Percentiles rank a stretch among this genome's conserved stretches.
These are phyloP conservation scores for Thysanoteuthis rhombus DNA, from an alignment of 2,888 invertebrate species.

Conservation along the genomic window DNA sequence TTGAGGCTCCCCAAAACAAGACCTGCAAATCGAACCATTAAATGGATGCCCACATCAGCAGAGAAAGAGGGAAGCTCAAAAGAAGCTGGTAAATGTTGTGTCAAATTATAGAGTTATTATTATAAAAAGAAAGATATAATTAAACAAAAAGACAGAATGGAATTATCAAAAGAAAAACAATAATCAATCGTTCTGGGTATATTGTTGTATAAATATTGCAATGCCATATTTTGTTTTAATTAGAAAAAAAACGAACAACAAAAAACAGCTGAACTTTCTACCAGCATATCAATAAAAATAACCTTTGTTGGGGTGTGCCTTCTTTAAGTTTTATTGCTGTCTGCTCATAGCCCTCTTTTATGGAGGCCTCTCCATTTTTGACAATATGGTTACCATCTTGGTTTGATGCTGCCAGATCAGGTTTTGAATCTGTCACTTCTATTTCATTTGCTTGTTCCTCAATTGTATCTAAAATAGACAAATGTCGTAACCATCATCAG, in stretches of 20 bases:
- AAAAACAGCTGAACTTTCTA: neutral
- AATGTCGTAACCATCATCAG: neutral
- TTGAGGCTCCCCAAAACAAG: too few species aligned
- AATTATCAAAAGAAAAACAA: neutral
- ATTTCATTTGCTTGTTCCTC: neutral
- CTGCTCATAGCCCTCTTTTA: neutral
- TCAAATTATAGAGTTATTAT: too few species aligned
- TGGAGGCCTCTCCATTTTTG: neutral
- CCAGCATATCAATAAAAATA: neutral
- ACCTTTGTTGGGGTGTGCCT: neutral
- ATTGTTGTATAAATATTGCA: neutral
- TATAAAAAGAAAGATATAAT: too few species aligned
- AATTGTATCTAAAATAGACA: neutral
- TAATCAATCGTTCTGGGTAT: neutral
- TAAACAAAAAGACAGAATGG: too few species aligned
- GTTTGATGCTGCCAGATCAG: neutral
- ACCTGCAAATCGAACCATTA: too few species aligned
- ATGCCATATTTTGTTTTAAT: neutral
- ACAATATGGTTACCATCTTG: neutral
- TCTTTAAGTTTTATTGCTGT: neutral
- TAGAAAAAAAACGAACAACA: neutral
- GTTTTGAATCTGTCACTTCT: neutral
- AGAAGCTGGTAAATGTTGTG: too few species aligned
- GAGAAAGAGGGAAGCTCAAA: too few species aligned
- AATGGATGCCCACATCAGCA: too few species aligned